A percentile compares a stretch with the other conserved stretches of the same genome.
Evolutionary conservation across 1,140 invertebrate species (phyloP).

Genomic region (Brachionus plicatilis): DNA sequence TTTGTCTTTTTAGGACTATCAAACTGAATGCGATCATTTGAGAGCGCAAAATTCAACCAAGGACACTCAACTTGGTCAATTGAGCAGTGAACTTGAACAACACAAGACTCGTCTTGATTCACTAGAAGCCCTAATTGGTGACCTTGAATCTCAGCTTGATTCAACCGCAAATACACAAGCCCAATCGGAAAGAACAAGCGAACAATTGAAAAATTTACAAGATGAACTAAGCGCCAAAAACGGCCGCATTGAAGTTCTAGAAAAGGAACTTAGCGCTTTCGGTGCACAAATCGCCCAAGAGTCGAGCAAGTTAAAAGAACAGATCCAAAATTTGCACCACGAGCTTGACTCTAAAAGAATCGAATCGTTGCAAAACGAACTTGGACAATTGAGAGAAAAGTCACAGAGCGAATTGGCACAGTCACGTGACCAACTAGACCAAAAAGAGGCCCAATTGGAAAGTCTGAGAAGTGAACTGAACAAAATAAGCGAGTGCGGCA

Average conservation of each 20-base stretch:
- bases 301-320: background rate
- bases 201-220: background rate
- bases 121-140: background rate
- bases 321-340: background rate
- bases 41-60: background rate
- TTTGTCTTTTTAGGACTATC: background rate
- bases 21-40: background rate
- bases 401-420: background rate
- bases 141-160: background rate
- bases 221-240: background rate
- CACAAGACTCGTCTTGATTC: background rate
- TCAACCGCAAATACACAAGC: background rate
- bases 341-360: background rate
- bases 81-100: background rate
- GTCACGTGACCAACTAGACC: background rate
- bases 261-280: background rate
- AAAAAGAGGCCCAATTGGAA: background rate
- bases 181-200: background rate
- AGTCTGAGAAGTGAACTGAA: background rate
- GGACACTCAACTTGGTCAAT: background rate
- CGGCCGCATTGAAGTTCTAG: background rate
- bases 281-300: background rate
- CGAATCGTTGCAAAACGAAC: background rate
- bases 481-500: background rate
- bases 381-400: background rate